Percentiles rank a stretch among this genome's conserved stretches.
These are phyloP conservation scores for Sesia apiformis DNA, from an alignment of 2,888 invertebrate species.

Conservation along the genomic window DNA sequence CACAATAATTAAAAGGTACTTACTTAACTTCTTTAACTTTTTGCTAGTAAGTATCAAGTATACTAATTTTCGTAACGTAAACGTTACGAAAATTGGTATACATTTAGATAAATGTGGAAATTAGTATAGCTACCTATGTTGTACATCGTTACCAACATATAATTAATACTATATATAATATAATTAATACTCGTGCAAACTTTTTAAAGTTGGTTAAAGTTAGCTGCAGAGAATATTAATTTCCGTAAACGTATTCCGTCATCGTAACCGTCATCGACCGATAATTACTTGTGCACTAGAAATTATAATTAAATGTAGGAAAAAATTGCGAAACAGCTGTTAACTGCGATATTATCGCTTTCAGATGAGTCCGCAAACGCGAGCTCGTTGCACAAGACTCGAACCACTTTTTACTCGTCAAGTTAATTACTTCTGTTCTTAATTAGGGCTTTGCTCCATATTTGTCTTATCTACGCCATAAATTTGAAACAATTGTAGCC, in stretches of 20 bases:
- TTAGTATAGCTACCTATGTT: not conserved
- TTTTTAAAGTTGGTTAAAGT: not conserved
- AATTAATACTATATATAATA: not conserved
- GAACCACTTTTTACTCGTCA: slow-evolving; percentile 3
- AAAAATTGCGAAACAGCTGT: slow-evolving; percentile 13
- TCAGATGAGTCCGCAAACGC: slow-evolving; percentile 10
- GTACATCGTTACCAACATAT: not conserved
- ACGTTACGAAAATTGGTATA: too few relatives aligned
- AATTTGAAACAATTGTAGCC: too few relatives aligned
- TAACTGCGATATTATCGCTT: slow-evolving; percentile 17
- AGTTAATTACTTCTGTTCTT: slow-evolving; percentile 8
- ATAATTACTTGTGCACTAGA: slow-evolving; percentile 12
- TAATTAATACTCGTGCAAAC: not conserved
- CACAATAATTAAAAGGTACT: not conserved
- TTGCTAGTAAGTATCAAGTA: not conserved
- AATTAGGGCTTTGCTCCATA: slow-evolving; percentile 8
- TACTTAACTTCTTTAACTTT: not conserved
- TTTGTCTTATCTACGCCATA: not conserved
- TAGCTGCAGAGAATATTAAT: slow-evolving; percentile 4
- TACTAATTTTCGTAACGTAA: too few relatives aligned
- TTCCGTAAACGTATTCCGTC: slow-evolving; percentile 5
- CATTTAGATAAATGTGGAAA: not conserved
- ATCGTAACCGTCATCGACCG: slow-evolving; percentile 7
- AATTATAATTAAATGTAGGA: slow-evolving; percentile 13
- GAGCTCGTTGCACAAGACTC: slow-evolving; percentile 5